Percentiles rank a stretch among this genome's conserved stretches.
These are phyloP conservation scores for Adrianichthys oophorus DNA, from an alignment of 2,797 vertebrate species.

Conservation along the genomic window DNA sequence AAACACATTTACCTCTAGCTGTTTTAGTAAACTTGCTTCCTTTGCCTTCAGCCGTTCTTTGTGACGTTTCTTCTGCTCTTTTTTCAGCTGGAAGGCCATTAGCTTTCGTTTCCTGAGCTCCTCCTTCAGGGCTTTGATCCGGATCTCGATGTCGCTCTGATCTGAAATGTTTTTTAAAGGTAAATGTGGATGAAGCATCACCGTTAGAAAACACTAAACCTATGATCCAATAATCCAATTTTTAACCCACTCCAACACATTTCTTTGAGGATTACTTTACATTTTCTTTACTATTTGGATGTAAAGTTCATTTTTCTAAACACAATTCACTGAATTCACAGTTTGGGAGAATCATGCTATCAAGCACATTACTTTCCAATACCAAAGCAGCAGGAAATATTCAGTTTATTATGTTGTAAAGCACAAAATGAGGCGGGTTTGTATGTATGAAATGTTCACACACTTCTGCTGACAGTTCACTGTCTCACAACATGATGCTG, in stretches of 20 bases:
- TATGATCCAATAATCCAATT: conserved; percentile 69
- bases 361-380: background rate
- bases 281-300: conserved; percentile 53
- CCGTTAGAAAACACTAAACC: conserved; percentile 46
- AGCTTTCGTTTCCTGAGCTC: conserved; percentile 90
- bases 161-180: conserved; percentile 87
- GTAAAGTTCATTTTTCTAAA: conserved; percentile 24
- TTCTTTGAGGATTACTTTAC: conserved; percentile 57
- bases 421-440: conserved; percentile 57
- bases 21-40: conserved; percentile 92
- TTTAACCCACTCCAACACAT: conserved; percentile 38
- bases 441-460: conserved; percentile 58
- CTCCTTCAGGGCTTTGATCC: conserved; percentile 91
- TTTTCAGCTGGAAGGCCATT: conserved; percentile 92
- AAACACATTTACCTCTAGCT: conserved; percentile 85
- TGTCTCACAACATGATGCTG: conserved; percentile 48
- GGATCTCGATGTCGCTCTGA: conserved; percentile 94
- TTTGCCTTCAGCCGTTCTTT: conserved; percentile 95
- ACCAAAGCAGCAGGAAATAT: conserved; percentile 26
- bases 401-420: conserved; percentile 29
- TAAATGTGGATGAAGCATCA: conserved; percentile 44
- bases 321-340: conserved; percentile 32
- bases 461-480: conserved; percentile 61
- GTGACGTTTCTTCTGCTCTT: conserved; percentile 92
- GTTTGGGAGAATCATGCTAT: conserved; percentile 6